These are phyloP conservation scores for Heliconius congener DNA, from an alignment of 1,140 invertebrate species.

Conservation along the genomic window DNA sequence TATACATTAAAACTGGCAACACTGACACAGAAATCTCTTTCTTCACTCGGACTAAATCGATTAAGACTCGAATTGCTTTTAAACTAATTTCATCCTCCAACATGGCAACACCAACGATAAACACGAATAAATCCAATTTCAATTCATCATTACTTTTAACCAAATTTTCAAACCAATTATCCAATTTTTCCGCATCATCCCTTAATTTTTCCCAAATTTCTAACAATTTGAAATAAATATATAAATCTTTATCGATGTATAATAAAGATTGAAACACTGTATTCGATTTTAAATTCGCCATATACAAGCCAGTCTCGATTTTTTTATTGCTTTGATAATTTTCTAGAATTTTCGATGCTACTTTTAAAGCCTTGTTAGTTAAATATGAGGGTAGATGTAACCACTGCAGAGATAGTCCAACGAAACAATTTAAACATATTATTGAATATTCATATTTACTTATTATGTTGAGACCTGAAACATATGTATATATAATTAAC, in stretches of 20 bases:
- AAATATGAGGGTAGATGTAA: constrained; percentile 62
- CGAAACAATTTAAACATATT: constrained; percentile 53
- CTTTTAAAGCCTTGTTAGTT: constrained; percentile 59
- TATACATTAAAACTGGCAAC: constrained; percentile 65
- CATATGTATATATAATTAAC: constrained; percentile 9
- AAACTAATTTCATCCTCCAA: constrained; percentile 51
- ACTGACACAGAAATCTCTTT: constrained; percentile 64
- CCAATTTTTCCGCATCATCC: constrained; percentile 60
- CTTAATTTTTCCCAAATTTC: constrained; percentile 60
- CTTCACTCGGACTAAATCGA: constrained; percentile 50
- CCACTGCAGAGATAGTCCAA: constrained; percentile 58
- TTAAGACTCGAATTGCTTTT: constrained; percentile 48
- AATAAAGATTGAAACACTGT: constrained; percentile 58
- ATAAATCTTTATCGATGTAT: constrained; percentile 56
- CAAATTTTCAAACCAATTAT: constrained; percentile 56
- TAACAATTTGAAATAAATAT: constrained; percentile 55
- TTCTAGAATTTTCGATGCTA: constrained; percentile 62
- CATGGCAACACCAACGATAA: constrained; percentile 61
- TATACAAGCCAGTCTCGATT: constrained; percentile 51
- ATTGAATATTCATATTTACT: constrained; percentile 59
- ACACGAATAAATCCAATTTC: constrained; percentile 57
- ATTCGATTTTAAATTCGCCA: constrained; percentile 63
- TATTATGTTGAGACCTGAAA: constrained; percentile 67
- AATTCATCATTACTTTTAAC: constrained; percentile 44
- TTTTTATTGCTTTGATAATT: constrained; percentile 46